phyloP scores from a whole-genome alignment of 2,113 vertebrate species.

The Oncorhynchus keta region DNA sequence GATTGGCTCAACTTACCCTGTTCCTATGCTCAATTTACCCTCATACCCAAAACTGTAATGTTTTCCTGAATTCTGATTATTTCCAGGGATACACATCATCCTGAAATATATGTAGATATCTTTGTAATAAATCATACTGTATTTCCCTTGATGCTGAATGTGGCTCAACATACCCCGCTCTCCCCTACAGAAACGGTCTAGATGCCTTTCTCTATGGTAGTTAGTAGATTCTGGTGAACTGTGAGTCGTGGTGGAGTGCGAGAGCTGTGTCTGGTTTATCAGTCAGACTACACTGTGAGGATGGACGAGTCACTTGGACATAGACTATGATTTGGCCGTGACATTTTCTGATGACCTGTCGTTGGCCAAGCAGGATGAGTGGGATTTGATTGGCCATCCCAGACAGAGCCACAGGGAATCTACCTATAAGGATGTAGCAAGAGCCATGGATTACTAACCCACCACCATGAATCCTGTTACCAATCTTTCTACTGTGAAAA shows the following conservation, averaged over 20 bases:
- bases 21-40: no score
- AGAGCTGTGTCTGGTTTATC: conserved; percentile 43
- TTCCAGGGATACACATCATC: no score
- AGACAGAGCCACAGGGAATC: background rate
- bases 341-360: conserved; percentile 46
- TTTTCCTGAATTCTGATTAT: no score
- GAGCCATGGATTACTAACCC: conserved; percentile 2
- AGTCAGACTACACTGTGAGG: conserved; percentile 26
- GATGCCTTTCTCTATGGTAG: background rate
- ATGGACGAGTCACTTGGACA: conserved; percentile 39
- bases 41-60: no score
- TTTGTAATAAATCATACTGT: no score
- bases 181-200: background rate
- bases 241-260: background rate
- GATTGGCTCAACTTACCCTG: no score
- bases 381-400: conserved; percentile 48
- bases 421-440: background rate
- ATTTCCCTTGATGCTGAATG: no score
- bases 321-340: conserved; percentile 43
- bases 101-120: no score
- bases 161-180: no score
- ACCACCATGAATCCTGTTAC: conserved; percentile 27
- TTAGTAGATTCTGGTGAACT: conserved; percentile 52
- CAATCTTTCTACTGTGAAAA: conserved; percentile 34
- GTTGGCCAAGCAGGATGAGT: conserved; percentile 45